Base-by-base conservation (phyloP, 2,888 invertebrate genomes). In the Girardia tigrina region DNA sequence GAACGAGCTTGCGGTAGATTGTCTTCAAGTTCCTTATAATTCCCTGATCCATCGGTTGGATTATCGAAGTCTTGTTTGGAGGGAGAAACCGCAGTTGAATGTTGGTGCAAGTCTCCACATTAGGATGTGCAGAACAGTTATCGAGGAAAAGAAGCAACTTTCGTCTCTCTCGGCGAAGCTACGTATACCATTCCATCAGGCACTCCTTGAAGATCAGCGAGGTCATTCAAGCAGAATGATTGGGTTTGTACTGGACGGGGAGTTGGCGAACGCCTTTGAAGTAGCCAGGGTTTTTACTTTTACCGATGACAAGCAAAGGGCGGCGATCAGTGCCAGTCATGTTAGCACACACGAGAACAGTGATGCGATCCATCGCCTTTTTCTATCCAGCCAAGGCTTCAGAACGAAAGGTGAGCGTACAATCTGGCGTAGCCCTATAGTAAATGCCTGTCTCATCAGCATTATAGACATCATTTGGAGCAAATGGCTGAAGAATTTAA, bases 11-110 rank as follows among this genome's bases (percentile, higher is more conserved):
- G 0, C 42, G 73, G 73, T 78, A 78, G 29, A 78, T 26, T 12
- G 76, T 70, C 76, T 79, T 79, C 20, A 79, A 71, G 4, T 71
- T 36, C 0, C 56, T 42, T 71, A 79, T 79, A 42, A 80, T 78
- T 36, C 79, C 79, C 56, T 80, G 78, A 75, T 79, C 79, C 77
- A 78, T 29, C 0, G 79, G 79, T 74, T 79, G 79, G 16, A 79
- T 70, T 2, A 79, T 42, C 23, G 78, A 77, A 1, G 78, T 79
- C 2, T 74, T 76, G 70, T 79, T 75, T 4, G 77, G 78, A 28
- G 79, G 79, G 1, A 79, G 70, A 70, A 77, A 80, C n/a, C 73
- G 69, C 26, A 80, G 20, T 71, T 78, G 42, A 16, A 78, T 73
- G 75, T 75, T 77, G 42, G 71, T 72, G 26, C 29, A 29, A n/a